Evolutionary conservation across 1,140 invertebrate genomes (phyloP), one percentile per base, ranked within the genome.

Genomic region (Agrypnia vestita): DNA sequence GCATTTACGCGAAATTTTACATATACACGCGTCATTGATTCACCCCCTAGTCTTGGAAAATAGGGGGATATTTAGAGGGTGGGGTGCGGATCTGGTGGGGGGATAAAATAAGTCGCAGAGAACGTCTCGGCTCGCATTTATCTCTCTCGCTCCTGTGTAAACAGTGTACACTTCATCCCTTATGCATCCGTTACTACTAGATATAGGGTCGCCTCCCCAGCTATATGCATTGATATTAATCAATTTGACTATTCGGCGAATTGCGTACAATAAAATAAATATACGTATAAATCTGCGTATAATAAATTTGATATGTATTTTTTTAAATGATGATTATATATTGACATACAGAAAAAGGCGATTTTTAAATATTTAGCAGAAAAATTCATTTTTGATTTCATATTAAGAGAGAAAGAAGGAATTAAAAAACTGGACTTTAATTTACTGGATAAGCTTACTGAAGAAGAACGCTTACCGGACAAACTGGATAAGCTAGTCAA

Each of bases 21-120:
- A 71, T 25, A 71, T 25, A 71, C 67, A 74, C 71, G 71, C 49
- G 25, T 56, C 53, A 56, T 72, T 74, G 71, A 74, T 43, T 74
- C 53, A 74, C 51, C 71, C 19, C 17, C 51, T n/a, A 15, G 15
- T 56, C 51, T 43, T 74, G 21, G 56, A n/a, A 49, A 49, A 55
- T 15, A 12, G 19, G 19, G 71, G 71, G 19, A 25, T 12, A 21
- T 56, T 43, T 56, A 7, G 55, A 21, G 25, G 0, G 72, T 35
- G 25, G 51, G 55, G 21, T 55, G 49, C 9, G 17, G 69, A 46
- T 55, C 4, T 12, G 55, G 43, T 21, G 55, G 55, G 59, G 56
- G 12, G 46, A 25, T 53, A 35, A 21, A 51, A 47, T 9, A 17
- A 53, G 15, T n/a, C 25, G 71, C 51, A 17, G 7, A 74, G 71